phyloP scores from a whole-genome alignment of 2,888 invertebrate genomes.

The Pachliopta kotzebuea region DNA sequence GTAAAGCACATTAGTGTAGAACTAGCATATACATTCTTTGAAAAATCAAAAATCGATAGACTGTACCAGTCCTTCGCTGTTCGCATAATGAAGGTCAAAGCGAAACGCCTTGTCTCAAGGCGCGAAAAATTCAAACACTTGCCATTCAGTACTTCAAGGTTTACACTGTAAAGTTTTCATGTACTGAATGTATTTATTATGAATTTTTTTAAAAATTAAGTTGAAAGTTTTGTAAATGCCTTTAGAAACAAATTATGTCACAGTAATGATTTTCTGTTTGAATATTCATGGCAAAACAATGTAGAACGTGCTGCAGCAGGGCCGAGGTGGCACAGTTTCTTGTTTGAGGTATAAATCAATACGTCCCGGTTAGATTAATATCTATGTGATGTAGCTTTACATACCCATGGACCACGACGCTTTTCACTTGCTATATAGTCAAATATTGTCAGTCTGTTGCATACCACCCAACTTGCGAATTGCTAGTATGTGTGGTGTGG shows the following conservation, averaged over 20 bases:
- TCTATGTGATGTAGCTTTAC: slow-evolving; percentile 50
- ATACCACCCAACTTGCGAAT: slow-evolving; percentile 34
- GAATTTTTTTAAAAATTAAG: not conserved
- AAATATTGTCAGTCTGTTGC: slow-evolving; percentile 56
- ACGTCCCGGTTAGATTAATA: slow-evolving; percentile 72
- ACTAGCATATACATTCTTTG: no score
- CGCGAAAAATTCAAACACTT: no score
- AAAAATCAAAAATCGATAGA: no score
- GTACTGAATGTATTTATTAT: not conserved
- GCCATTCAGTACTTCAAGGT: not conserved
- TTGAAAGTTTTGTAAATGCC: not conserved
- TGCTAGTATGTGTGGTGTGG: slow-evolving; percentile 12
- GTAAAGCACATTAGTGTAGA: no score
- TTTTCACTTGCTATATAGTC: slow-evolving; percentile 66
- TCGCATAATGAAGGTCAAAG: no score
- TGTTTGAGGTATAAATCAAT: slow-evolving; percentile 73
- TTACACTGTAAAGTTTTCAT: not conserved
- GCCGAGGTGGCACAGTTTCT: slow-evolving; percentile 76
- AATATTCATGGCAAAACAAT: slow-evolving; percentile 71
- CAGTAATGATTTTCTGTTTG: slow-evolving; percentile 51
- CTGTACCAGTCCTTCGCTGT: no score
- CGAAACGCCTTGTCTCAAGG: no score
- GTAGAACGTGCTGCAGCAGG: slow-evolving; percentile 64
- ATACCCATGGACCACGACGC: slow-evolving; percentile 59
- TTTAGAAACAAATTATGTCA: slow-evolving; percentile 20